These are phyloP conservation scores for Chrysemys picta DNA, from an alignment of 2,113 vertebrate species.

Conservation along the genomic window DNA sequence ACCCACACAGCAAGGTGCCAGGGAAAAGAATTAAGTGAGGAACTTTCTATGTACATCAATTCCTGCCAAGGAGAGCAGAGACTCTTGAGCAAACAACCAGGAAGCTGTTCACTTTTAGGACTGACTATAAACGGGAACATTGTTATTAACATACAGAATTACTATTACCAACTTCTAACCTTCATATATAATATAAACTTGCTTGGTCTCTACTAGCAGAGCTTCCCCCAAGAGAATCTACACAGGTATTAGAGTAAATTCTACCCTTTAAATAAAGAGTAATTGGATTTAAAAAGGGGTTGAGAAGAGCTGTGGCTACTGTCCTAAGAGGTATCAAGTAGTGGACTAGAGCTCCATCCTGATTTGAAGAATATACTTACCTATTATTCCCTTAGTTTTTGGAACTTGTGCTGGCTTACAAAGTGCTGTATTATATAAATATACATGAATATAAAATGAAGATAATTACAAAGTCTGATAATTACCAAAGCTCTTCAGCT, in stretches of 20 bases:
- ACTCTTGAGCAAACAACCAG: neutral
- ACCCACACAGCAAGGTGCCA: neutral
- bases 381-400: neutral
- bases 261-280: neutral
- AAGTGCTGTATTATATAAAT: neutral
- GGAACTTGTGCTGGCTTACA: neutral
- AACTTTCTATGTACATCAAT: neutral
- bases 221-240: neutral
- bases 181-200: neutral
- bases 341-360: neutral
- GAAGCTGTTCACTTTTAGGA: neutral
- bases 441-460: neutral
- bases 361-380: neutral
- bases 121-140: neutral
- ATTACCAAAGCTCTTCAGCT: constrained; percentile 30
- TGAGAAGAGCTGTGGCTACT: fast-evolving
- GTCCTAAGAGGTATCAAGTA: neutral
- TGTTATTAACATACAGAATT: neutral
- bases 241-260: neutral
- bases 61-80: neutral
- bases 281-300: neutral
- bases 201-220: neutral
- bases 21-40: neutral
- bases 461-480: constrained; percentile 11
- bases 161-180: neutral